Conservation (phyloP, 2,113 vertebrate genomes). For the Laticauda laticaudata region DNA sequence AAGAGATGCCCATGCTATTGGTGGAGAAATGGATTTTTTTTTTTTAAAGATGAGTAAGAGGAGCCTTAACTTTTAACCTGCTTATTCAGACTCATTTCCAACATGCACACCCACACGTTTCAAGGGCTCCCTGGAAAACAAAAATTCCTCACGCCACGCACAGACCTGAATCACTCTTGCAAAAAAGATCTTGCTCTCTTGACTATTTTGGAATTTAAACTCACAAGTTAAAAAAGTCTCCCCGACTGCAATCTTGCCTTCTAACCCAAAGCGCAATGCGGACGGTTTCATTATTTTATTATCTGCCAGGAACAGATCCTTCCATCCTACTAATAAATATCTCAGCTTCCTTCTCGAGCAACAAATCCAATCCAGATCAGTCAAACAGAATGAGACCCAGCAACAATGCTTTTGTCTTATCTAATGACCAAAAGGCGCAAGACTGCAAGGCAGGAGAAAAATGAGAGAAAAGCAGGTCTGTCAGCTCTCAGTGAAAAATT, state of each 20-base stretch:
- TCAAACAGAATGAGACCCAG: not conserved
- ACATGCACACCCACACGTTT: constrained; percentile 18
- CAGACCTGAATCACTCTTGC: constrained; percentile 25
- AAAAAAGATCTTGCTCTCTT: constrained; percentile 26
- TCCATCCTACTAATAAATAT: not conserved
- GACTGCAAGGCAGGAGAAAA: no score
- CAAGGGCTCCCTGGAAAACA: not conserved
- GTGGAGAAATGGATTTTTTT: no score
- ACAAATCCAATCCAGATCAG: not conserved
- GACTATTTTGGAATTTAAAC: not conserved
- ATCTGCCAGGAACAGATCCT: not conserved
- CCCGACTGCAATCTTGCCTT: not conserved
- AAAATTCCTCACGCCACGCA: not conserved
- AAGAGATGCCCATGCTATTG: not conserved
- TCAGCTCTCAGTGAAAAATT: not conserved
- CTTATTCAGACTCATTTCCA: not conserved
- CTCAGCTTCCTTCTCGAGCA: not conserved
- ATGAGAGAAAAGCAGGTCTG: not conserved
- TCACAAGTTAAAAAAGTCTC: not conserved
- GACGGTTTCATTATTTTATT: constrained; percentile 9
- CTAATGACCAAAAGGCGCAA: not conserved
- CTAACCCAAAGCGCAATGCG: not conserved
- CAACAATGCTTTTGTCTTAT: not conserved
- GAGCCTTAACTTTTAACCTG: constrained; percentile 5
- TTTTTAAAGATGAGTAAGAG: not conserved